Evolutionary conservation across 2,888 invertebrate genomes (phyloP).

Genomic region (Synanthedon vespiformis): DNA sequence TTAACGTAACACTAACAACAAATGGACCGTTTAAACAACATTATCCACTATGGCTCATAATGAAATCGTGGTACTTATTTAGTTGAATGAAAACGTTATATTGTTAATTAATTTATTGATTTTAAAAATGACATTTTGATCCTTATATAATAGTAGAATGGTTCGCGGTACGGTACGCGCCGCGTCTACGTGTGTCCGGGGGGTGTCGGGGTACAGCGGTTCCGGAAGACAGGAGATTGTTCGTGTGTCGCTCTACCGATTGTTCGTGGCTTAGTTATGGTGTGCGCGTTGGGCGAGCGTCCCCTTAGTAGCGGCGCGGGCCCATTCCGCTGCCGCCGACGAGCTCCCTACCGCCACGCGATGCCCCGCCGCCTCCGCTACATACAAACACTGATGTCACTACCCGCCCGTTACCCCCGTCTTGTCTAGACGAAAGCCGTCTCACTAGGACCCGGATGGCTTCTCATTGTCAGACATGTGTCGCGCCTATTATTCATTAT

Average conservation of each 20-base stretch:
- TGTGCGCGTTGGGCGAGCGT: constrained; percentile 1
- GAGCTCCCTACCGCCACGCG: constrained; percentile 35
- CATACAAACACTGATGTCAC: constrained; percentile 19
- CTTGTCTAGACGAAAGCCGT: neutral
- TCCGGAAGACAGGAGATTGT: constrained; percentile 10
- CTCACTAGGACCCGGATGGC: too few species aligned
- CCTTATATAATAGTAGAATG: constrained; percentile 21
- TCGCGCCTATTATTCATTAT: too few species aligned
- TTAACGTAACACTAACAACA: neutral
- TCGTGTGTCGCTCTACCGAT: constrained; percentile 13
- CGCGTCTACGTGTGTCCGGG: constrained; percentile 6
- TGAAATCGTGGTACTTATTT: constrained; percentile 8
- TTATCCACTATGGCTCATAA: too few species aligned
- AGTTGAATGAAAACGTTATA: constrained; percentile 38
- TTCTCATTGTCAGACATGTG: too few species aligned
- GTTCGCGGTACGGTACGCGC: constrained; percentile 12
- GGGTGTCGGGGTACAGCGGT: constrained; percentile 6
- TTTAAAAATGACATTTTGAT: constrained; percentile 33
- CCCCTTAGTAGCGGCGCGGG: constrained; percentile 55
- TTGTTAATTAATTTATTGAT: constrained; percentile 29
- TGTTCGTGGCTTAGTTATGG: neutral
- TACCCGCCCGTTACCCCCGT: constrained; percentile 9
- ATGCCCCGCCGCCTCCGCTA: constrained; percentile 47
- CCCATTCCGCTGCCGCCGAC: constrained; percentile 43
- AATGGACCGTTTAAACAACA: too few species aligned